Evolutionary conservation across 2,888 invertebrate species (phyloP).

Genomic region (Gymnocheta viridis): DNA sequence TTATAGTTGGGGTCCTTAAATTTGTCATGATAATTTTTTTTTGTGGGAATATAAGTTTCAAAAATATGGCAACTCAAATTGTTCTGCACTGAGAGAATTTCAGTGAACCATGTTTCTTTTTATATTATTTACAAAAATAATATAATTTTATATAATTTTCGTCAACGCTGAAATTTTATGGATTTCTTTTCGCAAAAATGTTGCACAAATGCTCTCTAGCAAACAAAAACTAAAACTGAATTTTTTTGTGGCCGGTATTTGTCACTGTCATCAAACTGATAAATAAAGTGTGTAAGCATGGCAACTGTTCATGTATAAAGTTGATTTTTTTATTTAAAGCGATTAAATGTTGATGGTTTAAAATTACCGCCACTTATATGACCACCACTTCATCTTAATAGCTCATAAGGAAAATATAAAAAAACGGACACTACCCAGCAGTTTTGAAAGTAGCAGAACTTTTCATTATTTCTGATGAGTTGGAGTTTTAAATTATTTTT

Average conservation of each 20-base stretch:
- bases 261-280: slow-evolving; percentile 28
- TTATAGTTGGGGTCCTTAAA: too few species aligned
- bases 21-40: too few species aligned
- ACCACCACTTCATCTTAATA: not conserved
- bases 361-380: slow-evolving; percentile 32
- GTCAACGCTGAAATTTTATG: too few species aligned
- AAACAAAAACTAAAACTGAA: not conserved
- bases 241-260: slow-evolving; percentile 11
- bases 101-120: too few species aligned
- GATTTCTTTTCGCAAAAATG: too few species aligned
- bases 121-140: too few species aligned
- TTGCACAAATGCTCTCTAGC: not conserved
- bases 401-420: not conserved
- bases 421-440: not conserved
- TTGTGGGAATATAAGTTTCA: not conserved
- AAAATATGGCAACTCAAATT: not conserved
- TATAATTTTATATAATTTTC: too few species aligned
- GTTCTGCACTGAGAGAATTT: too few species aligned
- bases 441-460: not conserved
- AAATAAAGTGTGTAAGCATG: slow-evolving; percentile 56
- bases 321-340: slow-evolving; percentile 51
- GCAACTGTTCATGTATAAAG: slow-evolving; percentile 58
- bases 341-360: slow-evolving; percentile 63
- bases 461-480: not conserved
- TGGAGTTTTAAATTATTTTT: not conserved